Percentiles rank a stretch among this genome's conserved stretches.
Conservation (phyloP, 2,888 invertebrate species). For the Andrena hattorfiana region DNA sequence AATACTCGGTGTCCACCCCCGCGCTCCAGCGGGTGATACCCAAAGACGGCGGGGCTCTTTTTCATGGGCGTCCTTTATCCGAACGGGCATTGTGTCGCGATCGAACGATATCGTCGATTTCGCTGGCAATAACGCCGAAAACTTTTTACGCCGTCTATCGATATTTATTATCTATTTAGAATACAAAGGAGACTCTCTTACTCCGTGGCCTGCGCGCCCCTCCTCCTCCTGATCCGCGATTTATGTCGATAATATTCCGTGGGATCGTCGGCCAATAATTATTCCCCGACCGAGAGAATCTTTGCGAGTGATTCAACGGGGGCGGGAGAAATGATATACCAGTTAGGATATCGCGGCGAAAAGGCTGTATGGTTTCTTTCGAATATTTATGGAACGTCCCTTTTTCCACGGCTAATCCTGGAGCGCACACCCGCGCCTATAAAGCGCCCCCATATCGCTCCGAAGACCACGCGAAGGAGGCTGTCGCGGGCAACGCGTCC, state of each 20-base stretch:
- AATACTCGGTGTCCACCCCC: slow-evolving; percentile 66
- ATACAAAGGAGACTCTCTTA: slow-evolving; percentile 44
- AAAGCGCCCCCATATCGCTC: not conserved
- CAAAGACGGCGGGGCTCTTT: slow-evolving; percentile 53
- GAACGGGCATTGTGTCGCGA: slow-evolving; percentile 60
- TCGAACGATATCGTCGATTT: slow-evolving; percentile 68
- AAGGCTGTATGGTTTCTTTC: not conserved
- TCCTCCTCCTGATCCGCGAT: not conserved
- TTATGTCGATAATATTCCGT: slow-evolving; percentile 9
- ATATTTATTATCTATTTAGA: slow-evolving; percentile 69
- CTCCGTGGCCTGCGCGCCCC: not conserved
- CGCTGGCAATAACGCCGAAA: slow-evolving; percentile 60
- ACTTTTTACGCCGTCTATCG: slow-evolving; percentile 55
- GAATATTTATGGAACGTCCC: not conserved
- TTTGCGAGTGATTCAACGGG: not conserved
- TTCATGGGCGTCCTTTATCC: slow-evolving; percentile 63
- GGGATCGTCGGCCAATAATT: slow-evolving; percentile 24
- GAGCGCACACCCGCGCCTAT: not conserved
- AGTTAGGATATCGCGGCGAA: not conserved
- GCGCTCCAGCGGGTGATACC: slow-evolving; percentile 60
- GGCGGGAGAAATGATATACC: not conserved
- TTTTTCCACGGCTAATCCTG: not conserved
- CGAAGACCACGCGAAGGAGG: slow-evolving; percentile 14
- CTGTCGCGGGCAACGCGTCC: slow-evolving; percentile 16
- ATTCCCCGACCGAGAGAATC: slow-evolving; percentile 7